These are phyloP conservation scores for Aphelenchoides bicaudatus DNA, from an alignment of 2,888 invertebrate species.

Conservation along the genomic window DNA sequence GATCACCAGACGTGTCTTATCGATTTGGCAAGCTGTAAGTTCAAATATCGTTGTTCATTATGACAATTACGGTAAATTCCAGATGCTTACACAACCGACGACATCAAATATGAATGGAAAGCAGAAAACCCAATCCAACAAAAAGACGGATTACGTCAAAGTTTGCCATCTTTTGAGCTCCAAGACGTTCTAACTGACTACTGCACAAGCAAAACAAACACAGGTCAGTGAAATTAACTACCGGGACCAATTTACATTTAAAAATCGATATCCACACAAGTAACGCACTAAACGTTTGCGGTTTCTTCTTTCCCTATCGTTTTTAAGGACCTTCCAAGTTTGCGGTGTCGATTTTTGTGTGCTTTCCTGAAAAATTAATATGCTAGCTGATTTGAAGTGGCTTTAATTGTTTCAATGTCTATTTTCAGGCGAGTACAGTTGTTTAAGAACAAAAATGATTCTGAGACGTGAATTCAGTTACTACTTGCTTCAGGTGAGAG, in stretches of 20 bases:
- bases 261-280: background rate
- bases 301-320: too few species aligned
- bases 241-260: background rate
- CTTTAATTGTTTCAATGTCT: too few species aligned
- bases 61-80: slow-evolving; percentile 23
- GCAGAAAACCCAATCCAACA: slow-evolving; percentile 86
- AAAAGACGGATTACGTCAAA: slow-evolving; percentile 67
- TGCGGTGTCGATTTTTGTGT: too few species aligned
- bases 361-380: too few species aligned
- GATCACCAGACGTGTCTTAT: slow-evolving; percentile 91
- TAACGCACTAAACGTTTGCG: background rate
- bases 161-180: slow-evolving; percentile 82
- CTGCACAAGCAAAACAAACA: slow-evolving; percentile 92
- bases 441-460: slow-evolving; percentile 87
- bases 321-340: too few species aligned
- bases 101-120: slow-evolving; percentile 93
- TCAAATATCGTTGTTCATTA: background rate
- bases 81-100: slow-evolving; percentile 92
- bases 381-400: too few species aligned
- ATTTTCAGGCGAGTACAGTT: slow-evolving; percentile 88
- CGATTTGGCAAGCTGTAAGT: slow-evolving; percentile 79
- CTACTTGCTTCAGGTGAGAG: slow-evolving; percentile 88
- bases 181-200: slow-evolving; percentile 91
- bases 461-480: slow-evolving; percentile 97
- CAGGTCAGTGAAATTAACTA: slow-evolving; percentile 68